Conservation (phyloP, 2,113 vertebrate genomes). For the rat (Rattus norvegicus) region GRCr8 NC_086026.1:52260001-52260500, state of each 20-base stretch:
- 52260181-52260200: neutral
- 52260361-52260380: constrained; percentile 4
- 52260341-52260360: neutral
- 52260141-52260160: neutral
- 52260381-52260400: constrained; percentile 1
- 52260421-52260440: neutral
- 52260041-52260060: neutral
- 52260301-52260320: constrained; percentile 23
- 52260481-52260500: constrained; percentile 33
- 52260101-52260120: neutral
- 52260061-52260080: neutral
- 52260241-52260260: neutral
- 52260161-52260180: neutral
- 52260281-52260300: neutral
- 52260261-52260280: neutral
- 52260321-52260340: constrained; percentile 21
- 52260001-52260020: neutral
- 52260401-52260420: constrained; percentile 39
- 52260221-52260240: neutral
- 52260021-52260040: neutral
- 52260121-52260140: neutral
- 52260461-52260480: constrained; percentile 12
- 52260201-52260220: neutral
- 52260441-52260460: constrained; percentile 11
- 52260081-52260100: neutral